Base-by-base conservation (phyloP, 2,797 vertebrate genomes). In the Oreochromis mossambicus region DNA sequence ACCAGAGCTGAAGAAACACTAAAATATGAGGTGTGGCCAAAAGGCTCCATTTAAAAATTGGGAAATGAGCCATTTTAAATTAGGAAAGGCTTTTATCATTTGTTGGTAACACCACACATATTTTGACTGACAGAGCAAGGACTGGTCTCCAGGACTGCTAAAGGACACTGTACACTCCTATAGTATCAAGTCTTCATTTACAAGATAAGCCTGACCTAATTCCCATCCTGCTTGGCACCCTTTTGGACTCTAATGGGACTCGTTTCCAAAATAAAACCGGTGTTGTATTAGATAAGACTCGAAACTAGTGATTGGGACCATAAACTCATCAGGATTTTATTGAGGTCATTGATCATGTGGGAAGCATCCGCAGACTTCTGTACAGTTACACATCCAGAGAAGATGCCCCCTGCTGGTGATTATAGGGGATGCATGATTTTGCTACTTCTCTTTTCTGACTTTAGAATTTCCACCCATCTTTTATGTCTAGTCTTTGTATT, bases 271-370 rank as follows among this genome's bases (percentile, higher is more conserved):
- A 0, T 43, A 1, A 68, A 68, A 68, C 7, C 5, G 1, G 12
- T 68, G 38, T 0, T 68, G n/a, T 15, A 2, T 24, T 24, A 43
- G 36, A 38, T 43, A 43, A 68, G n/a, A 24, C n/a, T 43, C 3
- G n/a, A 43, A 4, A 43, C 38, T 68, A 15, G 41, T 17, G 21
- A 17, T 0, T 19, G 21, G 10, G 41, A 17, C 66, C 21, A 70
- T 26, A 70, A 70, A 46, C 21, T 11, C 14, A 11, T 70, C 38
- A 70, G 66, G 63, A 43, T 0, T 70, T 70, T 70, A 70, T 17
- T 46, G 66, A 70, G 8, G 8, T 70, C 66, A 70, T 26, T 15
- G 14, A 70, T 70, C 66, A 46, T 17, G 41, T 46, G 14, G 66
- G 21, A 26, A 70, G 21, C 13, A 26, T 26, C 21, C 10, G 13